Evolutionary conservation across 2,888 invertebrate genomes (phyloP).

Genomic region (Laspeyria flexula): DNA sequence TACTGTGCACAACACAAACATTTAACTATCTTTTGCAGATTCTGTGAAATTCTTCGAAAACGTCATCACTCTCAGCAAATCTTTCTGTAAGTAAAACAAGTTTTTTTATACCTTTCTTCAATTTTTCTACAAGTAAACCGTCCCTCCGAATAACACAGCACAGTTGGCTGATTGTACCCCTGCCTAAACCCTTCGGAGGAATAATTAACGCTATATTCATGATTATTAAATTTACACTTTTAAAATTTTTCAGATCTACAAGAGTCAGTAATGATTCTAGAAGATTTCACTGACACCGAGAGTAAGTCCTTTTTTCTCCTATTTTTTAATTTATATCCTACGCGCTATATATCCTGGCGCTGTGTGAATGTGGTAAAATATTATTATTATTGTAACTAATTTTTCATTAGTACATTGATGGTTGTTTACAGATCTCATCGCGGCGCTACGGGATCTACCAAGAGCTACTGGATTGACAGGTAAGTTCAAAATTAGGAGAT

Average conservation of each 20-base stretch:
- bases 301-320: slow-evolving; percentile 49
- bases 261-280: slow-evolving; percentile 49
- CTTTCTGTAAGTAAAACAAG: slow-evolving; percentile 54
- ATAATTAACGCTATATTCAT: too few species aligned
- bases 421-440: slow-evolving; percentile 56
- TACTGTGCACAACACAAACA: too few species aligned
- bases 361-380: too few species aligned
- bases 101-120: not conserved
- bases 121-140: too few species aligned
- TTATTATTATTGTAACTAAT: too few species aligned
- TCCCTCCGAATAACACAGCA: too few species aligned
- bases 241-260: slow-evolving; percentile 55
- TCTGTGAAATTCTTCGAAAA: slow-evolving; percentile 58
- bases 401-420: too few species aligned
- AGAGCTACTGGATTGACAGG: slow-evolving; percentile 49
- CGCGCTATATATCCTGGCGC: too few species aligned
- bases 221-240: not conserved
- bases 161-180: too few species aligned
- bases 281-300: slow-evolving; percentile 52
- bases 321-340: too few species aligned
- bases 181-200: too few species aligned
- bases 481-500: slow-evolving; percentile 29
- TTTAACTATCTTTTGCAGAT: slow-evolving; percentile 45
- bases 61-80: slow-evolving; percentile 57
- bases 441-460: slow-evolving; percentile 43